Base-by-base conservation (phyloP, 1,140 invertebrate genomes). In the Brachionus paranguensis region DNA sequence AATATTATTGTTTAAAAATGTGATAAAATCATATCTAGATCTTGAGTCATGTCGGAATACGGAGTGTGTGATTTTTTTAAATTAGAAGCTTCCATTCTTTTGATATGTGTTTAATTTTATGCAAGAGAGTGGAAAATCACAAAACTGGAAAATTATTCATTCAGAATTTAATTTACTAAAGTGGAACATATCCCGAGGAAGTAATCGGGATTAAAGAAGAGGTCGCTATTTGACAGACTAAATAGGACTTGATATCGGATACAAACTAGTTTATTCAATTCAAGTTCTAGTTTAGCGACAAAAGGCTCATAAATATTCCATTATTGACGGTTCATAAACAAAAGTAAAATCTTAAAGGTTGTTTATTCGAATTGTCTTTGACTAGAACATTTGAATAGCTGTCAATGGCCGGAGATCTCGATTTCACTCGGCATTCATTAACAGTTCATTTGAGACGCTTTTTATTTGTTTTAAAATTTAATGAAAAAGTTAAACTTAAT, bases 321-420 rank as follows among this genome's bases (percentile, higher is more conserved):
- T 68, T 68, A 68, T 68, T 68, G 65, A 68, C 65, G 65, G 29
- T 68, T 68, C 65, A 68, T 68, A 68, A 68, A 68, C 33, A 60
- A 60, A 68, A 33, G 14, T 11, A 14, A 33, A 33, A 6, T 41
- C 33, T 68, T 33, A 33, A 68, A 68, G 65, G 65, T 68, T 68
- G 29, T 68, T 68, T 68, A 68, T 68, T 68, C 65, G n/a, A 68
- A 68, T 68, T 68, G 33, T 68, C 65, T 68, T 60, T 60, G 53
- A 60, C 65, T 33, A 65, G 27, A 65, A 65, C 60, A 27, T 29
- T 68, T 33, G n/a, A 33, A 68, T 33, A 68, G 33, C 65, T 68
- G 65, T 68, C 65, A 68, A 68, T 33, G 1, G 33, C 5, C 6
- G 14, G 45, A 68, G 33, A 10, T 68, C 65, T 33, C 27, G 2